A percentile compares a stretch with the other conserved stretches of the same genome.
These are phyloP conservation scores for Magallana angulata DNA, from an alignment of 1,140 invertebrate species.

Conservation along the genomic window DNA sequence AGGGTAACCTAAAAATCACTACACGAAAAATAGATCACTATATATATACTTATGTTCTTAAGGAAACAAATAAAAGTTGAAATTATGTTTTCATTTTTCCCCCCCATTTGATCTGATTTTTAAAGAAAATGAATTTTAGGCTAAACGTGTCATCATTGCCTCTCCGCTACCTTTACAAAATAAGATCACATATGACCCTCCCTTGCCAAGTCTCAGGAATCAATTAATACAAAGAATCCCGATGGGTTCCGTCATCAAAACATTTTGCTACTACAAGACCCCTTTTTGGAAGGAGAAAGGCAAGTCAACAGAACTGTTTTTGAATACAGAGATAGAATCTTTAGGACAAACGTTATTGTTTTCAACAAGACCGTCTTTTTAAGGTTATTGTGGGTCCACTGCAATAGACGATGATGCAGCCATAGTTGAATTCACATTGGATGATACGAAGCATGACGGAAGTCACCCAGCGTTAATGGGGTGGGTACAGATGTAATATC, in stretches of 20 bases:
- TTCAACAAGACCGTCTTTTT: background rate
- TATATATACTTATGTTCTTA: background rate
- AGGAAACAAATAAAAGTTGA: background rate
- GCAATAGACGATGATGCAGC: slow-evolving; percentile 64
- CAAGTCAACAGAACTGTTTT: slow-evolving; percentile 33
- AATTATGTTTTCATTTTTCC: background rate
- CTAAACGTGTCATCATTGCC: slow-evolving; percentile 75
- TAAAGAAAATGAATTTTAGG: slow-evolving; percentile 57
- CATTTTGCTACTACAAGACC: slow-evolving; percentile 76
- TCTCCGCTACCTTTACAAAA: slow-evolving; percentile 74
- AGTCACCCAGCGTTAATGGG: slow-evolving; percentile 75
- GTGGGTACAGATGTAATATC: slow-evolving; percentile 46
- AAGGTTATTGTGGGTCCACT: slow-evolving; percentile 66
- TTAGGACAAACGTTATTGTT: background rate
- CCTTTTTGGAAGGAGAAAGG: slow-evolving; percentile 78
- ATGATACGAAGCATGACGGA: slow-evolving; percentile 78
- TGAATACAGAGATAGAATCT: background rate
- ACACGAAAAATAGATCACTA: background rate
- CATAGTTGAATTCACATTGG: slow-evolving; percentile 66
- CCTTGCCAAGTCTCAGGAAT: slow-evolving; percentile 71
- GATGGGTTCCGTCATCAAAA: slow-evolving; percentile 79
- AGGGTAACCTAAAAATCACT: background rate
- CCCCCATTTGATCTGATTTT: no score
- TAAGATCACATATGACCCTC: slow-evolving; percentile 76
- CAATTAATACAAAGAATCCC: slow-evolving; percentile 78